Percentiles rank a stretch among this genome's conserved stretches.
Evolutionary conservation across 2,888 invertebrate species (phyloP).

Genomic region (Yponomeuta cagnagella): DNA sequence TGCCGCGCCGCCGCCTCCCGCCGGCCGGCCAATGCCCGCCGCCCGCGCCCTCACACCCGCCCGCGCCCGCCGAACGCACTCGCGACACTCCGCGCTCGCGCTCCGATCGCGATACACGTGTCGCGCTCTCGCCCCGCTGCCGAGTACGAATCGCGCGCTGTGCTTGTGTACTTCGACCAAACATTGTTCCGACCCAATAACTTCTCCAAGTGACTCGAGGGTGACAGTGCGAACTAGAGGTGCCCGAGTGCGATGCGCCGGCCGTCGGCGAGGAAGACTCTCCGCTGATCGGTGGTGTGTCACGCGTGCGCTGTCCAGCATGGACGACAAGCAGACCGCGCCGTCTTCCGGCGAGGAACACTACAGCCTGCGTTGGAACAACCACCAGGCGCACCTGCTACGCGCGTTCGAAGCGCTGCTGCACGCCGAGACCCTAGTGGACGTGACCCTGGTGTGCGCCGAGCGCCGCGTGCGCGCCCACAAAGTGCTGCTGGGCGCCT

Average conservation of each 20-base stretch:
- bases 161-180: conserved; percentile 25
- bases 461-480: conserved; percentile 91
- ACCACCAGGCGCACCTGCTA: conserved; percentile 92
- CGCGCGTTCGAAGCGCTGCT: conserved; percentile 92
- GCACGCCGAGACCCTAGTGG: conserved; percentile 90
- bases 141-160: conserved; percentile 25
- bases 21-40: conserved; percentile 29
- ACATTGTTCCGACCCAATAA: conserved; percentile 28
- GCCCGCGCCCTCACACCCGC: conserved; percentile 14
- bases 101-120: conserved; percentile 55
- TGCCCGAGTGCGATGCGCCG: conserved; percentile 49
- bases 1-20: conserved; percentile 21
- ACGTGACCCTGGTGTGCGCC: conserved; percentile 92
- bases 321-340: conserved; percentile 66
- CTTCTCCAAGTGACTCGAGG: conserved; percentile 2
- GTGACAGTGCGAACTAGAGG: conserved; percentile 12
- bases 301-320: conserved; percentile 38
- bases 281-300: conserved; percentile 26
- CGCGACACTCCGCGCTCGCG: conserved; percentile 49
- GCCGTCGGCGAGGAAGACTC: conserved; percentile 38
- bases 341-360: conserved; percentile 77
- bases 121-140: conserved; percentile 32
- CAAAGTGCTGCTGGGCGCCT: conserved; percentile 93
- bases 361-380: conserved; percentile 95
- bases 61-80: conserved; percentile 9